These are phyloP conservation scores for Aphis craccivora DNA, from an alignment of 1,140 invertebrate genomes.

Conservation along the genomic window DNA sequence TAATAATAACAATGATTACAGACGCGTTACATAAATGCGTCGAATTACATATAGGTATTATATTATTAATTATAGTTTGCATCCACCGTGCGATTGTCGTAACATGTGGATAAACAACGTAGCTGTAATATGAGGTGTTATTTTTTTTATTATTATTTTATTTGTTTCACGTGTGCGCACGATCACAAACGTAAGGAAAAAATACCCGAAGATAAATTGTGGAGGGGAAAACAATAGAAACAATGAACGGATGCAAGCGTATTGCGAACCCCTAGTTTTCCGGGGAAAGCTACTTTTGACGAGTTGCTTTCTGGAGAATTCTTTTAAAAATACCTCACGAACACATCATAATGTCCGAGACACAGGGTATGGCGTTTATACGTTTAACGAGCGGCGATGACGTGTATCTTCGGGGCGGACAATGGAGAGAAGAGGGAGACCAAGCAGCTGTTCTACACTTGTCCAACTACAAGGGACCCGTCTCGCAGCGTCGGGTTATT, in stretches of 20 bases:
- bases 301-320: not conserved
- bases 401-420: not conserved
- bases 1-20: constrained; percentile 37
- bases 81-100: not conserved
- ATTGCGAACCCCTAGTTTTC: constrained; percentile 1
- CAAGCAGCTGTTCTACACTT: constrained; percentile 54
- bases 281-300: not conserved
- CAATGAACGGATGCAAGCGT: too few species aligned
- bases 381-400: not conserved
- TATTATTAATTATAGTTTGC: constrained; percentile 2
- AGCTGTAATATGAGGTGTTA: not conserved
- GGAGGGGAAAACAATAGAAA: not conserved
- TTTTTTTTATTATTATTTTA: not conserved
- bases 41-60: constrained; percentile 29
- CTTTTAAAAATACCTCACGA: not conserved
- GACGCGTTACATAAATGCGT: constrained; percentile 41
- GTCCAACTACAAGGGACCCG: constrained; percentile 33
- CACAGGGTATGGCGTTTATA: not conserved
- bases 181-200: not conserved
- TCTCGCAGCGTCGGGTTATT: constrained; percentile 48
- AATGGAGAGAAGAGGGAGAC: constrained; percentile 19
- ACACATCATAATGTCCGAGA: too few species aligned
- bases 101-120: constrained; percentile 31
- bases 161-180: not conserved
- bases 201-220: not conserved